phyloP scores from a whole-genome alignment of 1,140 invertebrate genomes.

The Brachionus rotundiformis region DNA sequence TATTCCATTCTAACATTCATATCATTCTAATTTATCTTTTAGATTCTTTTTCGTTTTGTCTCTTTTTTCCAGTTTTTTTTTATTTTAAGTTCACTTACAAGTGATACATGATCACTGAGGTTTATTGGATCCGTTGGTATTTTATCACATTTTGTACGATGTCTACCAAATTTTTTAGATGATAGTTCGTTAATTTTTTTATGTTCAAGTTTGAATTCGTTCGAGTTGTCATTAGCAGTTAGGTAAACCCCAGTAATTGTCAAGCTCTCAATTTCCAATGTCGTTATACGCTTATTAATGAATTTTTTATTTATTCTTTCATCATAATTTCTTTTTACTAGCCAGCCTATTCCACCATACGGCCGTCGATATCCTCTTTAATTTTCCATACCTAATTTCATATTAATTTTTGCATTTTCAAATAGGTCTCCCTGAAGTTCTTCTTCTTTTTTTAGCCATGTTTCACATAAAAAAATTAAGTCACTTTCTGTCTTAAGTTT shows the following conservation, averaged over 20 bases:
- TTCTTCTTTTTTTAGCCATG: conserved; percentile 25
- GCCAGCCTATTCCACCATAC: conserved; percentile 9
- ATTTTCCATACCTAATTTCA: conserved; percentile 22
- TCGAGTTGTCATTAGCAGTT: conserved; percentile 26
- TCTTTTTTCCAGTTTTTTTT: not conserved
- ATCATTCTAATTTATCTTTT: not conserved
- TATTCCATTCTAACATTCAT: not conserved
- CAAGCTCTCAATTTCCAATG: not conserved
- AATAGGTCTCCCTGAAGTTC: conserved; percentile 1
- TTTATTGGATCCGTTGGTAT: not conserved
- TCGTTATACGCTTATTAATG: not conserved
- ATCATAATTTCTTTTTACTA: not conserved
- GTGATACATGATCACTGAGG: not conserved
- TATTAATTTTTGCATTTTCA: not conserved
- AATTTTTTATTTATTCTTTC: conserved; percentile 17
- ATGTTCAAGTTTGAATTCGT: not conserved
- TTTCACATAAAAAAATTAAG: conserved; percentile 15
- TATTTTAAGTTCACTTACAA: not conserved
- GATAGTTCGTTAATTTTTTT: not conserved
- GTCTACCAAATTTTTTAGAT: not conserved
- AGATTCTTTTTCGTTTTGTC: not conserved
- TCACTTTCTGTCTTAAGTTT: not conserved
- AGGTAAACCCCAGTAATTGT: not conserved
- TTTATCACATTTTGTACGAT: not conserved
- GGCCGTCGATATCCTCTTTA: not conserved